Conservation (phyloP, 1,140 invertebrate genomes). For the Aphelenchoides avenae region DNA sequence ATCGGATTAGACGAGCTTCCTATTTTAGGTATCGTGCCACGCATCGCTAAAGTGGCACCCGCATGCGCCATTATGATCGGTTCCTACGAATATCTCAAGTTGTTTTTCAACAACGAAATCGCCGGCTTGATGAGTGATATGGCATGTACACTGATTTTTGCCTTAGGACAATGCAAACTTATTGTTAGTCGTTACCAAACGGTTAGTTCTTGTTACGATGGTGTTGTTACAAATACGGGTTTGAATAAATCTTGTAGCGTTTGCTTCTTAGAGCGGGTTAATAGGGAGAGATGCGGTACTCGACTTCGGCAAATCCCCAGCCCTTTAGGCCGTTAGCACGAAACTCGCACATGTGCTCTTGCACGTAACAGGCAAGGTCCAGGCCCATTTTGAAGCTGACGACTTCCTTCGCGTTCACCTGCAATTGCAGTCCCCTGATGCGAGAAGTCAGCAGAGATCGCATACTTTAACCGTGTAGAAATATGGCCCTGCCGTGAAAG, state of each 20-base stretch:
- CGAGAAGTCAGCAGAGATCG: neutral
- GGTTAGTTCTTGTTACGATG: too few relatives aligned
- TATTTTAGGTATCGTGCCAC: conserved; percentile 42
- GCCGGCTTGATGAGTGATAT: too few relatives aligned
- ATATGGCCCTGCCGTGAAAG: conserved; percentile 25
- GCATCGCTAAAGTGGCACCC: conserved; percentile 53
- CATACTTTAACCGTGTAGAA: conserved; percentile 11
- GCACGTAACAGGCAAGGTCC: conserved; percentile 27
- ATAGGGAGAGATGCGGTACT: conserved; percentile 47
- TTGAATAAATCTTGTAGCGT: neutral
- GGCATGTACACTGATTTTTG: too few relatives aligned
- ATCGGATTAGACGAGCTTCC: neutral
- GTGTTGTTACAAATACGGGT: too few relatives aligned
- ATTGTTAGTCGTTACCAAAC: too few relatives aligned
- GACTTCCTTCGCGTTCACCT: conserved; percentile 37
- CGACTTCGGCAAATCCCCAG: conserved; percentile 42
- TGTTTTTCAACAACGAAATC: conserved; percentile 18
- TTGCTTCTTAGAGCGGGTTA: conserved; percentile 16
- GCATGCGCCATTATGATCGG: conserved; percentile 59
- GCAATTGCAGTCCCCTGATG: neutral
- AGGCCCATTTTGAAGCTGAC: conserved; percentile 47
- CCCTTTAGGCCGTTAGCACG: conserved; percentile 41
- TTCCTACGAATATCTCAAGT: conserved; percentile 55
- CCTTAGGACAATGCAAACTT: too few relatives aligned
- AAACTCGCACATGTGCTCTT: conserved; percentile 49